Conservation (phyloP, 2,113 vertebrate genomes). For the Pedetes capensis region DNA sequence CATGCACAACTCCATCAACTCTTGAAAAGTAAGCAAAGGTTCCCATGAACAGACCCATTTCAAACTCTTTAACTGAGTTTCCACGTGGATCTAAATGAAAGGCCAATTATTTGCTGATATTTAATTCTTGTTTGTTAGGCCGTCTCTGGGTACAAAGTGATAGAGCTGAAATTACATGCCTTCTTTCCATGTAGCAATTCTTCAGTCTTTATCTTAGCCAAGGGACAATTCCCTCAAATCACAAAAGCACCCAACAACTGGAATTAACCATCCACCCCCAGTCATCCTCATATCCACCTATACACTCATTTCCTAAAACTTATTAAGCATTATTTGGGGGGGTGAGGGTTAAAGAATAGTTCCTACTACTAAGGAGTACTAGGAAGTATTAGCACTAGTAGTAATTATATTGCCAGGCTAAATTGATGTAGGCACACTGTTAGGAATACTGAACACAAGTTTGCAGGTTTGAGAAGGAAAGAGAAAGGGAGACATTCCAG, state of each 20-base stretch:
- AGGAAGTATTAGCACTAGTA: background rate
- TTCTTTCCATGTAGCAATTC: background rate
- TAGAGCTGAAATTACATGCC: background rate
- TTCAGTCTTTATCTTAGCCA: background rate
- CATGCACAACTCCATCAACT: background rate
- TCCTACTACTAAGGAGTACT: background rate
- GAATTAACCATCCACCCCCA: background rate
- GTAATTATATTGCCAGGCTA: background rate
- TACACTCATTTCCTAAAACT: background rate
- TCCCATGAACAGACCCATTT: background rate
- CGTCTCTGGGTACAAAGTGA: background rate
- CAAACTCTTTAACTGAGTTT: constrained; percentile 2
- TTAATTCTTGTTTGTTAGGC: background rate
- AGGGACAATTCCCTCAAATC: background rate
- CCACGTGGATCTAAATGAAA: constrained; percentile 5
- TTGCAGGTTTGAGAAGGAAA: background rate
- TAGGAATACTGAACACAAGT: background rate
- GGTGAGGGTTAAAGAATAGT: background rate
- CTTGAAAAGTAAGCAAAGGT: background rate
- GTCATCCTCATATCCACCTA: background rate
- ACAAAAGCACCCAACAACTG: background rate
- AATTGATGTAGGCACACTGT: background rate
- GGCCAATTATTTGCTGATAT: background rate
- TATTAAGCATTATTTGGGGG: background rate
- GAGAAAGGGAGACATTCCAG: background rate